Evolutionary conservation across 2,113 vertebrate species (phyloP).

Genomic region (Anoura caudifer): DNA sequence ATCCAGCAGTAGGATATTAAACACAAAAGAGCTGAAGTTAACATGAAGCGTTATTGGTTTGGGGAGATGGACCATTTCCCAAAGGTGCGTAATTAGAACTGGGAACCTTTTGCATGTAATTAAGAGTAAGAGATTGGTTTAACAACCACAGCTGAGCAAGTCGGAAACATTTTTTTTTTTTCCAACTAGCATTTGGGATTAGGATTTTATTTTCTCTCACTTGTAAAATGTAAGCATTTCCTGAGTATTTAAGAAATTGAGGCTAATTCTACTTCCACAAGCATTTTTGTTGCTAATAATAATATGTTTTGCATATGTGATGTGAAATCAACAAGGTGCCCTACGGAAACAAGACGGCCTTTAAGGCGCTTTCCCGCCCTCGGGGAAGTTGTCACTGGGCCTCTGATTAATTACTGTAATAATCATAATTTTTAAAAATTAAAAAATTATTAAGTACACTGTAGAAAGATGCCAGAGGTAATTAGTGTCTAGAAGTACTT

Average conservation of each 20-base stretch:
- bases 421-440: slow-evolving; percentile 88
- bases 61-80: slow-evolving; percentile 66
- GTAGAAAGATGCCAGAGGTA: slow-evolving; percentile 86
- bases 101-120: slow-evolving; percentile 69
- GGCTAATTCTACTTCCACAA: slow-evolving; percentile 62
- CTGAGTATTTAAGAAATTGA: slow-evolving; percentile 46
- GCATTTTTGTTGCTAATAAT: slow-evolving; percentile 65
- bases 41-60: slow-evolving; percentile 64
- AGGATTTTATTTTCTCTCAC: slow-evolving; percentile 16
- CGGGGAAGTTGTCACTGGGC: slow-evolving; percentile 85
- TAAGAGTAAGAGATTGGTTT: slow-evolving; percentile 68
- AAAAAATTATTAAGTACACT: slow-evolving; percentile 89
- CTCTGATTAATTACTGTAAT: slow-evolving; percentile 95
- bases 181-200: slow-evolving; percentile 43
- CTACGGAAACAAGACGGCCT: slow-evolving; percentile 84
- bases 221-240: slow-evolving; percentile 35
- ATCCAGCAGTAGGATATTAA: slow-evolving; percentile 58
- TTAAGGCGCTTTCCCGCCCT: slow-evolving; percentile 79
- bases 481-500: slow-evolving; percentile 88
- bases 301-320: slow-evolving; percentile 71
- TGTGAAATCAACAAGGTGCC: slow-evolving; percentile 86
- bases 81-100: slow-evolving; percentile 68
- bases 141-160: slow-evolving; percentile 58
- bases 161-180: neutral
- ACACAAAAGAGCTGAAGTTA: slow-evolving; percentile 63